Evolutionary conservation across 2,113 vertebrate species (phyloP), one percentile per base, ranked within the genome.

Genomic region (Hemichromis elongatus): DNA sequence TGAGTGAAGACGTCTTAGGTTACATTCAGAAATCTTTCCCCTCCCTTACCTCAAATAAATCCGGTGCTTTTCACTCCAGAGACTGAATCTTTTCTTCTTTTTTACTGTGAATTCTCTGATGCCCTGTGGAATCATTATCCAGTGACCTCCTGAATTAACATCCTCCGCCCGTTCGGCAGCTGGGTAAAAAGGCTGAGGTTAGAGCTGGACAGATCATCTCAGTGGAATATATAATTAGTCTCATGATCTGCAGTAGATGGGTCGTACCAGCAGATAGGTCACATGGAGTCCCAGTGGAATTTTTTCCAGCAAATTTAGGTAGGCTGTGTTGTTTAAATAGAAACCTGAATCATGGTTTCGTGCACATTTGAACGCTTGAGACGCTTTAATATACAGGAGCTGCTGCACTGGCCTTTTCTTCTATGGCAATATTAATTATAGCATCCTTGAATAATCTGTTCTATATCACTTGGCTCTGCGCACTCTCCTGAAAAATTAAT

Each of bases 171-270:
- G 81, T 82, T 30, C 79, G 4, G 75, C 28, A 55, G 61, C 57
- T 4, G 37, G 75, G 21, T 47, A 37, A 84, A 80, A 80, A 80
- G 61, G 75, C 78, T 79, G 33, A 50, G 84, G 80, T 54, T 16
- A 10, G 66, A 80, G 81, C 80, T 9, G 66, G 80, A 80, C 78
- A 13, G n/a, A 75, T 30, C 63, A 53, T 81, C 90, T 92, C 87
- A 6, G 82, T 53, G 82, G 90, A 90, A 88, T 91, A 55, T 90
- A 83, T 79, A 92, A 91, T 92, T 90, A 84, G 90, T 77, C 81
- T 83, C 57, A 57, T 86, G 83, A 84, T 80, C 70, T 47, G 70
- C 83, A 70, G 81, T 54, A 89, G 84, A 85, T 85, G 81, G 88
- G 84, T 92, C 81, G 83, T 5, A 47, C n/a, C 13, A 79, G 63